phyloP scores from a whole-genome alignment of 2,113 vertebrate genomes.

The Bubo bubo region DNA sequence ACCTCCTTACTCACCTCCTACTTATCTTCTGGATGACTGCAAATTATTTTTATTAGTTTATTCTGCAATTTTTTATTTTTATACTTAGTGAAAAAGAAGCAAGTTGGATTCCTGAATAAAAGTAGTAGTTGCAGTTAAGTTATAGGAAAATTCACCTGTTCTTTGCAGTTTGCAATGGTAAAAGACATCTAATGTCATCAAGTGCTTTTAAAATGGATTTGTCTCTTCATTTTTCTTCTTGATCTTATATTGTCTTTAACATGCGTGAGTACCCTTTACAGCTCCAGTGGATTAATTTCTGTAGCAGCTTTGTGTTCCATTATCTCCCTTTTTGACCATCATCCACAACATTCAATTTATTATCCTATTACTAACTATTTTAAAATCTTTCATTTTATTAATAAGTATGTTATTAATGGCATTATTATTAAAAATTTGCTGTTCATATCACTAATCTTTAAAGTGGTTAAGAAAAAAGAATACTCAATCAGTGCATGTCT shows the following conservation, averaged over 20 bases:
- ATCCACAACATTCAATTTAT: not conserved
- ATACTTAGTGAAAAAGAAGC: not conserved
- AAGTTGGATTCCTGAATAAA: not conserved
- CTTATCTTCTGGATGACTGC: not conserved
- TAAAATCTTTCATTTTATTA: not conserved
- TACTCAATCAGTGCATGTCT: not conserved
- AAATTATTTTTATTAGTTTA: not conserved
- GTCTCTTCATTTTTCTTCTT: not conserved
- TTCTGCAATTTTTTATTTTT: not conserved
- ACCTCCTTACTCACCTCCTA: not conserved
- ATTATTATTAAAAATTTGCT: not conserved
- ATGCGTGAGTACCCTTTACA: not conserved
- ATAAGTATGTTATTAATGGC: not conserved
- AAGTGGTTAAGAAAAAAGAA: not conserved
- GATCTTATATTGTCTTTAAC: not conserved
- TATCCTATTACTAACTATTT: not conserved
- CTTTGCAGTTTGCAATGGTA: not conserved
- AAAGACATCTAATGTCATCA: not conserved
- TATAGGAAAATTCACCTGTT: not conserved
- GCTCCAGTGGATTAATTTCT: not conserved
- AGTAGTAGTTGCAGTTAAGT: not conserved
- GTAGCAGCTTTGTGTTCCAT: not conserved
- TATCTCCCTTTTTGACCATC: not conserved
- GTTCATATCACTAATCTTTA: not conserved
- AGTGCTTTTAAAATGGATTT: not conserved